Base-by-base conservation (phyloP, 2,888 invertebrate genomes). In the Esperia sulphurella region DNA sequence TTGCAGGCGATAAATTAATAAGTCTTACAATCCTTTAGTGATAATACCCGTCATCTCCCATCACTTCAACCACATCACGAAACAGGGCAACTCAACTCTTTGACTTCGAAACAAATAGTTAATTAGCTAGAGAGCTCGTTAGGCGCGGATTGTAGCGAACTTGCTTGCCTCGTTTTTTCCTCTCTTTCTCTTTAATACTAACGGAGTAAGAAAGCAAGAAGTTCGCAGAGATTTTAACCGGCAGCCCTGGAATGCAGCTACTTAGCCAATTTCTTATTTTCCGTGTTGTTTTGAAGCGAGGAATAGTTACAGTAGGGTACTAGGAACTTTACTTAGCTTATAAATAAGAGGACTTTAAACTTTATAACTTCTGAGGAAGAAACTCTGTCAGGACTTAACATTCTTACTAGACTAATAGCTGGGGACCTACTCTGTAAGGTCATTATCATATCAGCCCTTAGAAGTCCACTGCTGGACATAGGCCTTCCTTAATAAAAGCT, bases 61-160 rank as follows among this genome's bases (percentile, higher is more conserved):
- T 42, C 35, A 29, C 35, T 14, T 12, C 12, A n/a, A 14, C 33
- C 33, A 10, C 14, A 41, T 14, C 41, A 2, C 35, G 60, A 58
- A 63, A 63, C 68, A 65, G 58, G 65, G 68, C 58, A 73, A 78
- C 71, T 72, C 62, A 63, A 78, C 75, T 80, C 80, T 85, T 81
- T 83, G 83, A 84, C 79, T 84, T 71, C 59, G 74, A 73, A 84
- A 84, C 83, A 84, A 86, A 86, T 83, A 83, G 84, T 81, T 85
- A 86, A 86, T 86, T 85, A 85, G 73, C 70, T 67, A 70, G 75
- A 83, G 82, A 82, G 84, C 78, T 83, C 83, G 83, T 85, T 84
- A 84, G 75, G 69, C 75, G 61, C 63, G 76, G 78, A 80, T 83
- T 83, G 82, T 79, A 74, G 72, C 67, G 54, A 68, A 71, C 72